phyloP scores from a whole-genome alignment of 2,797 vertebrate genomes.

The Fratercula arctica region DNA sequence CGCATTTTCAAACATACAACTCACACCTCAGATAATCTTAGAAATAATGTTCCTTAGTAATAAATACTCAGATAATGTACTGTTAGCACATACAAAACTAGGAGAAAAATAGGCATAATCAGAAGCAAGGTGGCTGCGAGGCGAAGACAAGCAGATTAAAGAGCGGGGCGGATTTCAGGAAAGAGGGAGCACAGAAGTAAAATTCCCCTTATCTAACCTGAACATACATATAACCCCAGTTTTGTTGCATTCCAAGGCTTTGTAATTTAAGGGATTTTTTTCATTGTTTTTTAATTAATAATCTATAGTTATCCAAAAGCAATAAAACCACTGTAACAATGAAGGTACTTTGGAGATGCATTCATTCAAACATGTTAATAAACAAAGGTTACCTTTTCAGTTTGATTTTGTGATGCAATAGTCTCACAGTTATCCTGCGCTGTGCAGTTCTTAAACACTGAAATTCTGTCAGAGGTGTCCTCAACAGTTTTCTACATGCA shows the following conservation, averaged over 20 bases:
- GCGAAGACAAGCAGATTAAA: not conserved
- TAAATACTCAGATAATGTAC: not conserved
- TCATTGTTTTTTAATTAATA: not conserved
- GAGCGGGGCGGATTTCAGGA: not conserved
- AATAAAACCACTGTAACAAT: not conserved
- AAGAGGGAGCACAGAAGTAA: not conserved
- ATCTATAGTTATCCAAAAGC: not conserved
- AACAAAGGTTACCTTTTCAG: slow-evolving; percentile 60
- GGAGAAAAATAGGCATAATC: not conserved
- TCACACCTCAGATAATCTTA: not conserved
- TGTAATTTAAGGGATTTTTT: not conserved
- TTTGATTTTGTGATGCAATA: slow-evolving; percentile 40
- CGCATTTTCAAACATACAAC: not conserved
- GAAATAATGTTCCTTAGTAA: not conserved
- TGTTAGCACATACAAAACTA: not conserved
- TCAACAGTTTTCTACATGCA: slow-evolving; percentile 44
- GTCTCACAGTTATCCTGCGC: slow-evolving; percentile 34
- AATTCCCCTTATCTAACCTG: not conserved
- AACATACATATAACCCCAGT: not conserved
- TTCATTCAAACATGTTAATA: not conserved
- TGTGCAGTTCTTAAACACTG: slow-evolving; percentile 60
- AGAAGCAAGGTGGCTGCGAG: not conserved
- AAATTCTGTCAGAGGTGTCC: slow-evolving; percentile 46
- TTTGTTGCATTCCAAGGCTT: not conserved
- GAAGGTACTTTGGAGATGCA: not conserved